Conservation (phyloP, 2,797 vertebrate species). For the Diceros bicornis region DNA sequence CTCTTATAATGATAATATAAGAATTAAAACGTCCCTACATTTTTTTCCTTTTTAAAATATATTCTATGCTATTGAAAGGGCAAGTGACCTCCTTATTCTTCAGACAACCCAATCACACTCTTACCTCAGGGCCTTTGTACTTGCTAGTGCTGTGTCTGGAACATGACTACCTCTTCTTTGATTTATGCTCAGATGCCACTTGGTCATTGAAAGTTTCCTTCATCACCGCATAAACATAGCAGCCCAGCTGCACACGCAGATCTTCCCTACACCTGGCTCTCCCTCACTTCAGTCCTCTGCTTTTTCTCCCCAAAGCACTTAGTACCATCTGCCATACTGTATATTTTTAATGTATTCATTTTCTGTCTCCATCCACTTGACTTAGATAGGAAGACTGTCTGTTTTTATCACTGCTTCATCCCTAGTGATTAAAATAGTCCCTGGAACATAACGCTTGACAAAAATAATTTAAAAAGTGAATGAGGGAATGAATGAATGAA, state of each 20-base stretch:
- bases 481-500: constrained; percentile 49
- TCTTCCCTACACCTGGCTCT: not conserved
- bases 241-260: not conserved
- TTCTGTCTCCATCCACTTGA: not conserved
- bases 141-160: not conserved
- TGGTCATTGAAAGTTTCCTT: not conserved
- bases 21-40: not conserved
- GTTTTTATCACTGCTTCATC: constrained; percentile 49
- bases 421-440: not conserved
- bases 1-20: constrained; percentile 42
- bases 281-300: not conserved
- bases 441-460: not conserved
- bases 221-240: not conserved
- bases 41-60: not conserved
- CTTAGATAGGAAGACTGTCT: not conserved
- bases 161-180: not conserved
- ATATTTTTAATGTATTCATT: constrained; percentile 1
- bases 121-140: not conserved
- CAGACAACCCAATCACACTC: not conserved
- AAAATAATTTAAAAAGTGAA: constrained; percentile 28
- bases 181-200: not conserved
- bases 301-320: not conserved
- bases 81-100: not conserved
- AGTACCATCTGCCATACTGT: not conserved
- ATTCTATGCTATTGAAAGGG: not conserved